Percentiles rank a stretch among this genome's conserved stretches.
phyloP scores from a whole-genome alignment of 2,113 vertebrate species.

The Bufo gargarizans region DNA sequence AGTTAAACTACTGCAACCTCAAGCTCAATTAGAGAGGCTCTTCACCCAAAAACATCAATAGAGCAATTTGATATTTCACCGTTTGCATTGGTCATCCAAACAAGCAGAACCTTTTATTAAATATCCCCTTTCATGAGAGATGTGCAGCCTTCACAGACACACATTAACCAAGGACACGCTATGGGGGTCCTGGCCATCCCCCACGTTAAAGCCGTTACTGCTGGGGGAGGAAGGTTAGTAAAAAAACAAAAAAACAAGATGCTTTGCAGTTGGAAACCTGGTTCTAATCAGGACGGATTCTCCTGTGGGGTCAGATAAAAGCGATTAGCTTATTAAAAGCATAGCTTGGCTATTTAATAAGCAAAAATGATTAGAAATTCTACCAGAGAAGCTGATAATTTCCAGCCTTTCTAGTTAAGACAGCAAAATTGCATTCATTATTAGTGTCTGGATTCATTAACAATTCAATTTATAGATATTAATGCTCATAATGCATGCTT shows the following conservation, averaged over 20 bases:
- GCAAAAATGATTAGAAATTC: slow-evolving; percentile 83
- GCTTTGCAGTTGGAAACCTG: slow-evolving; percentile 76
- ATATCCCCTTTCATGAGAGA: not conserved
- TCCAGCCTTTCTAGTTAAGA: slow-evolving; percentile 82
- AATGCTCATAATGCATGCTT: slow-evolving; percentile 84
- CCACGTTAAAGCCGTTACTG: slow-evolving; percentile 11
- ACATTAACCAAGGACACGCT: slow-evolving; percentile 15
- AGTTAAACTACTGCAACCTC: too few species aligned
- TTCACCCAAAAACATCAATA: too few species aligned
- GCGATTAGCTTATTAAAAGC: slow-evolving; percentile 83
- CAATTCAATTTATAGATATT: slow-evolving; percentile 87
- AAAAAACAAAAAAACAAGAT: not conserved
- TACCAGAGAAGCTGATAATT: slow-evolving; percentile 80
- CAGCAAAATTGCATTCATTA: slow-evolving; percentile 84
- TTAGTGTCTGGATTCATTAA: slow-evolving; percentile 87
- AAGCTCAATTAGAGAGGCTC: too few species aligned
- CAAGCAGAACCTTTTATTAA: not conserved
- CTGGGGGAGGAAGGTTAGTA: not conserved
- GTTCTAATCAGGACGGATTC: slow-evolving; percentile 78
- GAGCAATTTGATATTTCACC: not conserved
- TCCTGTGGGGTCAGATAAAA: slow-evolving; percentile 83
- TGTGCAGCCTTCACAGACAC: not conserved
- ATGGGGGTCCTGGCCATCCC: slow-evolving; percentile 9
- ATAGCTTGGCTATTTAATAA: slow-evolving; percentile 83
- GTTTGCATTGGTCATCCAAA: not conserved